Evolutionary conservation across 1,140 invertebrate genomes (phyloP).

Genomic region (Saxidomus purpurata): DNA sequence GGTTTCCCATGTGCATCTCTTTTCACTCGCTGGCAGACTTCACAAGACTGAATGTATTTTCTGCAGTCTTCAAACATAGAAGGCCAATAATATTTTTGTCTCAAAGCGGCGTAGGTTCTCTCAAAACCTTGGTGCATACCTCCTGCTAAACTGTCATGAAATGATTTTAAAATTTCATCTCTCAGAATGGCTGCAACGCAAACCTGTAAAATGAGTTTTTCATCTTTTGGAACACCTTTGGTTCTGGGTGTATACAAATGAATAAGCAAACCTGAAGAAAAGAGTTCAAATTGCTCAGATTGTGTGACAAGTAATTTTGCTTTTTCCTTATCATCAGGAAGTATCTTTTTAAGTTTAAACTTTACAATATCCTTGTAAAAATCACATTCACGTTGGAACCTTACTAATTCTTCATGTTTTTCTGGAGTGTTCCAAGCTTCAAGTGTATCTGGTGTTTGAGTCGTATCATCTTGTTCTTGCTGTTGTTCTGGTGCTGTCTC

Average conservation of each 20-base stretch:
- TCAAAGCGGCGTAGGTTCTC: not conserved
- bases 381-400: constrained; percentile 33
- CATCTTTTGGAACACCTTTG: not conserved
- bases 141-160: constrained; percentile 60
- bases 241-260: constrained; percentile 41
- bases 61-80: constrained; percentile 48
- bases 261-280: constrained; percentile 59
- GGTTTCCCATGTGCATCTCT: not conserved
- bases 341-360: not conserved
- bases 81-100: constrained; percentile 60
- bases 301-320: not conserved
- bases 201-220: not conserved
- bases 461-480: not conserved
- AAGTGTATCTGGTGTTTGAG: too few species aligned
- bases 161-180: constrained; percentile 6
- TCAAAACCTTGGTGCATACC: constrained; percentile 33
- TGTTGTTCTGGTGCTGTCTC: not conserved
- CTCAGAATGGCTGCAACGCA: not conserved
- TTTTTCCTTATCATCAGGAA: not conserved
- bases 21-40: constrained; percentile 60
- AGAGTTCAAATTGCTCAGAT: not conserved
- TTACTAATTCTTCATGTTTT: not conserved
- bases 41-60: constrained; percentile 64
- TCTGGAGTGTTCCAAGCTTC: not conserved
- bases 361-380: constrained; percentile 4